These are phyloP conservation scores for Drosophila eohydei DNA, from an alignment of 2,888 invertebrate species.

Conservation along the genomic window DNA sequence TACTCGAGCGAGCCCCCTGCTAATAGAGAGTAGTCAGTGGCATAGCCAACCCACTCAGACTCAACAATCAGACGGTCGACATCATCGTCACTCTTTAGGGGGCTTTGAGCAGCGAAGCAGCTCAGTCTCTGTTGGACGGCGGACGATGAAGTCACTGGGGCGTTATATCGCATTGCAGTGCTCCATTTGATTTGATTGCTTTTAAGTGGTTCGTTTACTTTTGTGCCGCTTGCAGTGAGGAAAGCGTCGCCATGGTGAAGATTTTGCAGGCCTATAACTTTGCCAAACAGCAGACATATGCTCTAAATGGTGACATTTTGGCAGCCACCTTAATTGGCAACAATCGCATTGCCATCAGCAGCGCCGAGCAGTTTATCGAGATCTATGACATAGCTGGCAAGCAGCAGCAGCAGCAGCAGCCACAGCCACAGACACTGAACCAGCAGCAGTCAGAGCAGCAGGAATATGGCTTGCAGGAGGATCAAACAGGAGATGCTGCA, in stretches of 20 bases:
- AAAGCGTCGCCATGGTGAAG: slow-evolving; percentile 80
- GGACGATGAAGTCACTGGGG: slow-evolving; percentile 73
- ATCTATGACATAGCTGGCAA: slow-evolving; percentile 82
- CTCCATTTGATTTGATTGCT: slow-evolving; percentile 19
- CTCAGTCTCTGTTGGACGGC: slow-evolving; percentile 42
- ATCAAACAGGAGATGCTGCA: slow-evolving; percentile 28
- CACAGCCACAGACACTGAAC: slow-evolving; percentile 33
- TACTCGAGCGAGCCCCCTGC: slow-evolving; percentile 45
- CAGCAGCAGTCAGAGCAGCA: slow-evolving; percentile 34
- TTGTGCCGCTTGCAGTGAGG: slow-evolving; percentile 34
- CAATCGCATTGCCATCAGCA: slow-evolving; percentile 83
- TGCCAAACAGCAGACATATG: slow-evolving; percentile 83
- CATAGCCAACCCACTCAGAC: slow-evolving; percentile 41
- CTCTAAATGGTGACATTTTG: slow-evolving; percentile 83
- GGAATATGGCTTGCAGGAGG: slow-evolving; percentile 26
- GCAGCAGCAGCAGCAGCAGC: slow-evolving; percentile 35
- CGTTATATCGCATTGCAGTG: slow-evolving; percentile 53
- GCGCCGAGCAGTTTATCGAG: slow-evolving; percentile 84
- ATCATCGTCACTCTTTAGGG: slow-evolving; percentile 31
- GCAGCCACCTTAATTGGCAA: slow-evolving; percentile 82
- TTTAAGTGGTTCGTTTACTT: slow-evolving; percentile 21
- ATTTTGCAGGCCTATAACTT: slow-evolving; percentile 84
- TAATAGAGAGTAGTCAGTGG: slow-evolving; percentile 4
- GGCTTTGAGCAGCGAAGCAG: slow-evolving; percentile 24
- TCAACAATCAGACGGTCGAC: slow-evolving; percentile 40